Evolutionary conservation across 53 echinoderm and acorn worm genomes (phyloP).

Genomic region (Antedon mediterranea): DNA sequence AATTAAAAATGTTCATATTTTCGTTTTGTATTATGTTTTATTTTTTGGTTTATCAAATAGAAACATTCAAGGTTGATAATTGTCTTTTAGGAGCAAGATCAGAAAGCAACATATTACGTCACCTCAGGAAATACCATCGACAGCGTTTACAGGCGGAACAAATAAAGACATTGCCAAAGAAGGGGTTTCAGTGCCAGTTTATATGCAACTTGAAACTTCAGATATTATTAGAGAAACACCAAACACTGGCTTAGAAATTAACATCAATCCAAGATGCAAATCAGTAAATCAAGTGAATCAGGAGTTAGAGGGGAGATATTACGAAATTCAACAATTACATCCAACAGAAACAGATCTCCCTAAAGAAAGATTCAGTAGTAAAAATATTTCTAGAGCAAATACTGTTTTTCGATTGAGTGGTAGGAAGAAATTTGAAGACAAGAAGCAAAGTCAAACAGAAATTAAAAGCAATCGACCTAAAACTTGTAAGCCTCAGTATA

Average conservation of each 20-base stretch:
- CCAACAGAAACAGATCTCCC: neutral
- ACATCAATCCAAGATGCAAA: neutral
- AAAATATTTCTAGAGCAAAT: neutral
- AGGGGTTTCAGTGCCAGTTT: neutral
- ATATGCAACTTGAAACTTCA: neutral
- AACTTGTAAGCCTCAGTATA: neutral
- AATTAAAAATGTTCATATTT: too few species aligned
- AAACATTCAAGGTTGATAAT: too few species aligned
- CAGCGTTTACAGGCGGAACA: neutral
- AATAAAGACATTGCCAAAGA: neutral
- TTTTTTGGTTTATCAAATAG: too few species aligned
- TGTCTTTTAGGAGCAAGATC: too few species aligned
- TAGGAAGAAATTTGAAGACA: neutral
- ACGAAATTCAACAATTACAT: neutral
- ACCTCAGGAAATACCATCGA: neutral
- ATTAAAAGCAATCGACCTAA: neutral
- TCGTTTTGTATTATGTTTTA: too few species aligned
- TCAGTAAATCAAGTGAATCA: neutral
- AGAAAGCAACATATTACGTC: too few species aligned
- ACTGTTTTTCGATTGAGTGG: neutral
- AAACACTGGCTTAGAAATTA: neutral
- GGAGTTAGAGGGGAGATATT: neutral
- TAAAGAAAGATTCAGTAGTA: neutral
- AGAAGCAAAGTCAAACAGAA: neutral
- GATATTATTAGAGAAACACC: neutral